These are phyloP conservation scores for Tragelaphus scriptus DNA, from an alignment of 2,113 vertebrate genomes.

Conservation along the genomic window DNA sequence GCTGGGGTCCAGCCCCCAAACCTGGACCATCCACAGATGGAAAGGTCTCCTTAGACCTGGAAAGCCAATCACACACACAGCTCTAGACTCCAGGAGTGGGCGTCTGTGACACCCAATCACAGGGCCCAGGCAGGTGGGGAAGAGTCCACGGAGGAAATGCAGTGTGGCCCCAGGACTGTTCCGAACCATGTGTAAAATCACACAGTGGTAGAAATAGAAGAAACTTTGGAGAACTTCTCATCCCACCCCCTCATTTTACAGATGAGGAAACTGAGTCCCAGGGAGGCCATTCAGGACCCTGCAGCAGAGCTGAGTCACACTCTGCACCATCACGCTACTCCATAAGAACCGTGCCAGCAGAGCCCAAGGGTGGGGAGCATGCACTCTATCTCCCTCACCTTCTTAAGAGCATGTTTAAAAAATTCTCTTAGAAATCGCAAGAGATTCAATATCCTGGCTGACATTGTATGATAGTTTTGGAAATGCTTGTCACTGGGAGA, in stretches of 20 bases:
- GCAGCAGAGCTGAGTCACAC: neutral
- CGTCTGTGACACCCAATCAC: neutral
- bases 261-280: neutral
- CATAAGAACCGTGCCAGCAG: neutral
- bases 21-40: neutral
- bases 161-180: neutral
- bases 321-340: neutral
- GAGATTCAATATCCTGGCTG: neutral
- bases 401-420: neutral
- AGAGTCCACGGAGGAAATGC: neutral
- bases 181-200: neutral
- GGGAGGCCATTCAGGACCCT: accelerated
- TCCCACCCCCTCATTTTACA: neutral
- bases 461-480: neutral
- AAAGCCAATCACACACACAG: neutral
- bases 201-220: neutral
- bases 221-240: neutral
- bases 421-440: neutral
- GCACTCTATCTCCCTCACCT: neutral
- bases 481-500: neutral
- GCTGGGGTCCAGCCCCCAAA: neutral
- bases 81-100: neutral
- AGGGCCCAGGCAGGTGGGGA: accelerated
- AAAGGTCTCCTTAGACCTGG: neutral
- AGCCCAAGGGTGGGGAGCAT: accelerated